A percentile compares a stretch with the other conserved stretches of the same genome.
Evolutionary conservation across 2,888 invertebrate species (phyloP).

Genomic region (Pseudococcus viburni): DNA sequence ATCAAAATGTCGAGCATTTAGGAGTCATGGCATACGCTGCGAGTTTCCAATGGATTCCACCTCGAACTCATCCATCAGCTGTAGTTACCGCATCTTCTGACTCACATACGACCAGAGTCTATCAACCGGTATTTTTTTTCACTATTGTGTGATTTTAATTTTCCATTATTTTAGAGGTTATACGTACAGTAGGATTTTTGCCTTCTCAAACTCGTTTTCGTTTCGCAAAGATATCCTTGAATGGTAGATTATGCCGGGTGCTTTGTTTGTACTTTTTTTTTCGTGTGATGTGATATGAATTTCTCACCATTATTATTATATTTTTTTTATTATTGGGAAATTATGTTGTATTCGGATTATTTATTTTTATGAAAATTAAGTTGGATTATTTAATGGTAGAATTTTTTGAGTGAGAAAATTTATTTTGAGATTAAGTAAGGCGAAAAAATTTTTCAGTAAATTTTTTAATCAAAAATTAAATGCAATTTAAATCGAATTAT

Average conservation of each 20-base stretch:
- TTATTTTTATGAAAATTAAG: not conserved
- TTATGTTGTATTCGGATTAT: not conserved
- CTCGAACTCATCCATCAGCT: constrained; percentile 86
- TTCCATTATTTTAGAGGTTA: constrained; percentile 41
- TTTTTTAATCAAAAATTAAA: not conserved
- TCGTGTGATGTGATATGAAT: not conserved
- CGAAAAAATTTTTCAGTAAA: not conserved
- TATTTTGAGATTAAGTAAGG: not conserved
- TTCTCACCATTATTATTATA: constrained; percentile 18
- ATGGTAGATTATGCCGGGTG: constrained; percentile 41
- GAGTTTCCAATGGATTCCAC: constrained; percentile 90
- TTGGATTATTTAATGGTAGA: not conserved
- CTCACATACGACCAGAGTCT: constrained; percentile 87
- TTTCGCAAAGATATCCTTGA: constrained; percentile 36
- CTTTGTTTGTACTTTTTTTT: not conserved
- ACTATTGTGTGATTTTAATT: constrained; percentile 18
- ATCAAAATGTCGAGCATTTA: constrained; percentile 94
- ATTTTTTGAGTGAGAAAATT: not conserved
- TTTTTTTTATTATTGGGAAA: constrained; percentile 12
- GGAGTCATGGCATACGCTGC: constrained; percentile 98
- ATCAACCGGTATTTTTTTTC: constrained; percentile 80
- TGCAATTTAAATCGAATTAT: too few relatives aligned
- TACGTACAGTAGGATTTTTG: not conserved
- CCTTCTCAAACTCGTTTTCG: constrained; percentile 27
- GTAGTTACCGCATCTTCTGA: constrained; percentile 85